Base-by-base conservation (phyloP, 1,140 invertebrate genomes). In the Bombyx mandarina region DNA sequence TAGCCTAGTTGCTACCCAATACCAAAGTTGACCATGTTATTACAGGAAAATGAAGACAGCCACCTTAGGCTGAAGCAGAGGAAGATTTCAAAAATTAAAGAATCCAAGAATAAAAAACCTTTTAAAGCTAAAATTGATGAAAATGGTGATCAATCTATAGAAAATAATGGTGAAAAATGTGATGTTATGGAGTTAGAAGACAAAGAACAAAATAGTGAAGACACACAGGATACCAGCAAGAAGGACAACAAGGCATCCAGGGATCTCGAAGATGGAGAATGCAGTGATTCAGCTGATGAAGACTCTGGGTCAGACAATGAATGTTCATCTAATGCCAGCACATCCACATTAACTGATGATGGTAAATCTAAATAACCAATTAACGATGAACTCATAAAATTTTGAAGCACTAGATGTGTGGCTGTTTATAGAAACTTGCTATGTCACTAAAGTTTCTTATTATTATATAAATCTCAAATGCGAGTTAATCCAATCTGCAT, bases 251-350 rank as follows among this genome's bases (percentile, higher is more conserved):
- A 35, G 26, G 4, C 26, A 35, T 35, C 26, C 26, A 2, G 65
- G 59, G 73, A 79, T 45, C 55, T 85, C 58, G 76, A 93, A 86
- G 92, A 94, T 79, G 93, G 92, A 26, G 92, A 94, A 88, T 92
- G 91, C 77, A 90, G 90, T 62, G 89, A 90, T 43, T 88, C 85
- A 55, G 79, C 74, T 53, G 72, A 65, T 62, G 77, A 79, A 65
- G 52, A 65, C 49, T 63, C 61, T 5, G 62, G 66, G 4, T 47
- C 69, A 52, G 66, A 61, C 45, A 68, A 62, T 54, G 68, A 75
- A 51, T 69, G 70, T 60, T 62, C 48, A 47, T 69, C 69, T 8
- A 54, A 57, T 51, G 62, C 56, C 61, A 86, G 81, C 57, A 79
- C 80, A 47, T 73, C 79, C 12, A 79, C 78, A 52, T 68, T 67